These are phyloP conservation scores for Halichoeres trimaculatus DNA, from an alignment of 2,113 vertebrate genomes.

Conservation along the genomic window DNA sequence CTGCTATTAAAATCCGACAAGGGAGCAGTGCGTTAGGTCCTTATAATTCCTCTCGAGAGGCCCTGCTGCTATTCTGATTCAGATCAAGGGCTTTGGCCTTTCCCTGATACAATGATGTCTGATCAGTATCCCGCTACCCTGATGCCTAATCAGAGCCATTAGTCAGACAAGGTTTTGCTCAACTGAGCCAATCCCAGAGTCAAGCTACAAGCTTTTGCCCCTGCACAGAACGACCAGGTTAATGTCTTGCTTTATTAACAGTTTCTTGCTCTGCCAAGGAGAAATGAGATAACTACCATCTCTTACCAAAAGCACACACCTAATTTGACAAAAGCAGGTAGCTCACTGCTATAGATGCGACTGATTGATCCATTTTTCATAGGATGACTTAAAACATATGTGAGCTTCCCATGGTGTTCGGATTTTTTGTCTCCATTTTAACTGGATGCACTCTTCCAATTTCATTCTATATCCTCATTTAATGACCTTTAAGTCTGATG, in stretches of 20 bases:
- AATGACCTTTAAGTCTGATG: neutral
- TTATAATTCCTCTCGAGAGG: constrained; percentile 48
- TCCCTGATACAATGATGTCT: constrained; percentile 40
- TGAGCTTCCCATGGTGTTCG: no score
- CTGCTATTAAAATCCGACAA: constrained; percentile 49
- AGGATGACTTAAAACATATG: no score
- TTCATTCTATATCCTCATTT: neutral
- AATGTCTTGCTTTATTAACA: neutral
- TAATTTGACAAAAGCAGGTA: no score
- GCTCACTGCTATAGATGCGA: no score
- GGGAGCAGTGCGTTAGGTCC: constrained; percentile 27
- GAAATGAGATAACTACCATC: constrained; percentile 2
- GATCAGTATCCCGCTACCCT: constrained; percentile 44
- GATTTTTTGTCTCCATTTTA: neutral
- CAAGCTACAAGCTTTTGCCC: constrained; percentile 24
- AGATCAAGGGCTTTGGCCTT: constrained; percentile 50
- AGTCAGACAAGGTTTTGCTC: constrained; percentile 27
- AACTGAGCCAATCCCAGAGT: constrained; percentile 33
- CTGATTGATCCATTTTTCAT: no score
- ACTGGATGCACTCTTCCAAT: neutral
- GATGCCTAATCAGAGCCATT: constrained; percentile 44
- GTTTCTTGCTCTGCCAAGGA: constrained; percentile 8
- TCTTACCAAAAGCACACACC: neutral
- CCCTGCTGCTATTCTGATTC: constrained; percentile 39
- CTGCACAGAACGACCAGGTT: constrained; percentile 16